Conservation (phyloP, 2,113 vertebrate species). For the Mugil cephalus region DNA sequence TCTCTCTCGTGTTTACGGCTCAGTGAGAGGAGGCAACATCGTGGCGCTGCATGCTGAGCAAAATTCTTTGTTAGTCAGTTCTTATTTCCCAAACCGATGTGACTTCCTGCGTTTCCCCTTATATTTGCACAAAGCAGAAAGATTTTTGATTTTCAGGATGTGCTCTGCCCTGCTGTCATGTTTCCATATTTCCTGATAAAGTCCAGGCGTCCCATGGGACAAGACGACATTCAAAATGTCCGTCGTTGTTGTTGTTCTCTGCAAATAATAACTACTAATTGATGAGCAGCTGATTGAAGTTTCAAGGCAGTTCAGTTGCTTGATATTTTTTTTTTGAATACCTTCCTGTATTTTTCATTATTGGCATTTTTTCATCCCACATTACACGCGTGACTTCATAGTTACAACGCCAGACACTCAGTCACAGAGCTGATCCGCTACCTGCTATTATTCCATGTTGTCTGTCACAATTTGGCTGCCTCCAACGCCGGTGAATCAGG, state of each 20-base stretch:
- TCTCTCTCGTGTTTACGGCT: neutral
- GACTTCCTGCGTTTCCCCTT: neutral
- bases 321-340: too few relatives aligned
- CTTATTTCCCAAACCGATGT: neutral
- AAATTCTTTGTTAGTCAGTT: neutral
- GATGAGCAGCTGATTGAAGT: slow-evolving; percentile 30
- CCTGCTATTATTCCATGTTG: slow-evolving; percentile 48
- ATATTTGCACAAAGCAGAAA: neutral
- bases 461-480: slow-evolving; percentile 55
- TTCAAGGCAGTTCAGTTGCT: slow-evolving; percentile 9
- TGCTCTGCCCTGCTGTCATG: neutral
- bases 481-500: slow-evolving; percentile 52
- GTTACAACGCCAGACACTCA: slow-evolving; percentile 39
- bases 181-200: neutral
- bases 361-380: slow-evolving; percentile 32
- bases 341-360: neutral
- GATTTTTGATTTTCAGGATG: neutral
- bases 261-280: slow-evolving; percentile 23
- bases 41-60: neutral
- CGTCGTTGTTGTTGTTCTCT: slow-evolving; percentile 8
- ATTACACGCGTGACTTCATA: slow-evolving; percentile 13
- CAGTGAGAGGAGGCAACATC: neutral
- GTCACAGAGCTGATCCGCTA: slow-evolving; percentile 45
- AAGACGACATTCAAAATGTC: too few relatives aligned
- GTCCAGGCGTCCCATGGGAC: neutral